Conservation (phyloP, 2,797 vertebrate species). For the Psittacula derbiana region DNA sequence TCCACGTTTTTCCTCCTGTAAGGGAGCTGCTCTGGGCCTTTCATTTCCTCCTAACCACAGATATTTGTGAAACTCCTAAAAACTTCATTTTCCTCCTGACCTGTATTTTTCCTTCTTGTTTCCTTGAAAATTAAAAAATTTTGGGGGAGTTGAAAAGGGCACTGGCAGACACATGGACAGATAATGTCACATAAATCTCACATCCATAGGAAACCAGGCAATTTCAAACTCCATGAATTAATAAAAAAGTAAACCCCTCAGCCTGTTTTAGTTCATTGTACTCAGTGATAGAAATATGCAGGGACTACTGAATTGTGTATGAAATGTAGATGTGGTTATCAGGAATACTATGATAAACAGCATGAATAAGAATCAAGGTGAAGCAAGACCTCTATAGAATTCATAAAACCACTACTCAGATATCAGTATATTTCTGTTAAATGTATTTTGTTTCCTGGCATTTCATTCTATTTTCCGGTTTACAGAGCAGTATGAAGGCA, state of each 20-base stretch:
- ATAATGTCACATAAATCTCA: neutral
- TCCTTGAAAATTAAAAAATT: neutral
- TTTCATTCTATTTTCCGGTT: constrained; percentile 50
- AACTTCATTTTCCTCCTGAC: neutral
- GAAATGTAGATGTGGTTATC: neutral
- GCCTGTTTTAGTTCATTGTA: neutral
- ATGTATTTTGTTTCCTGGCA: neutral
- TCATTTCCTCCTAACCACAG: neutral
- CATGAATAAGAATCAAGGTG: neutral
- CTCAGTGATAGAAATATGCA: neutral
- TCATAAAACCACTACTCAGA: neutral
- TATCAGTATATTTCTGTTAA: neutral
- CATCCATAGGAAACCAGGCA: neutral
- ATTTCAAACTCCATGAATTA: neutral
- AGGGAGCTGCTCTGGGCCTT: neutral
- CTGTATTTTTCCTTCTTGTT: neutral
- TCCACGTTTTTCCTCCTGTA: neutral
- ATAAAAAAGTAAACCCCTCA: neutral
- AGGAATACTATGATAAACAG: neutral
- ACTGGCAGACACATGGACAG: neutral
- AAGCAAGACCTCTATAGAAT: neutral
- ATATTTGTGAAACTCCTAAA: neutral
- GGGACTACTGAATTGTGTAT: neutral
- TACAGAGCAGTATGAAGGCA: constrained; percentile 89
- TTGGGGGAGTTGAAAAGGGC: neutral